Evolutionary conservation across 2,113 vertebrate genomes (phyloP), one percentile per base, ranked within the genome.

Genomic region (Cepphus grylle): DNA sequence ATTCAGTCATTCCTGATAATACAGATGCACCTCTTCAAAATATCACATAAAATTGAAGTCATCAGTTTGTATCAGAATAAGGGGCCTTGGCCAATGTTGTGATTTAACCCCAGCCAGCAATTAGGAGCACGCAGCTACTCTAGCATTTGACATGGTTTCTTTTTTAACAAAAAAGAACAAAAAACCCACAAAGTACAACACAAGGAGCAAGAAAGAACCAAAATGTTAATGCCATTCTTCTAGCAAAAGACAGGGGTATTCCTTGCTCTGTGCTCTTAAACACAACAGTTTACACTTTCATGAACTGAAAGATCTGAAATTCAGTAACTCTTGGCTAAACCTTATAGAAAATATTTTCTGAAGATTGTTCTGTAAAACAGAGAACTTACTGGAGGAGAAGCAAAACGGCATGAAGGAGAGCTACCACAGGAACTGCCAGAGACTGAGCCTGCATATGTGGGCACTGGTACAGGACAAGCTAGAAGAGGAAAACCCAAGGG

Each of bases 401-500:
- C 98, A 97, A 99, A 99, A 49, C 98, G 99, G 88, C 99, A 99
- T 23, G 99, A 98, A 4, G 99, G 99, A 43, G 99, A 99, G 96
- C 98, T 99, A 73, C 99, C 98, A 88, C 98, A 99, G 94, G 99
- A 98, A 95, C 98, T 98, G 97, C 99, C 99, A 5, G 98, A 98
- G 86, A 98, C 98, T 10, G 98, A 98, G 83, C 98, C 98, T 50
- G 99, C 96, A 6, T 98, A 97, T 2, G 97, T 98, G 67, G 99
- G 99, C 86, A 99, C 99, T 3, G 99, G 99, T 18, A 99, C 99
- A 42, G 98, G 99, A 91, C 99, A 99, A 26, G 99, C 99, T 99
- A 42, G 5, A 85, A 69, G 92, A 81, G 40, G 38, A 88, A 96
- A 86, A 77, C 18, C 47, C 42, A 79, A 34, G 11, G 5, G 13